Conservation (phyloP, 2,888 invertebrate genomes). For the Litoditis marina region DNA sequence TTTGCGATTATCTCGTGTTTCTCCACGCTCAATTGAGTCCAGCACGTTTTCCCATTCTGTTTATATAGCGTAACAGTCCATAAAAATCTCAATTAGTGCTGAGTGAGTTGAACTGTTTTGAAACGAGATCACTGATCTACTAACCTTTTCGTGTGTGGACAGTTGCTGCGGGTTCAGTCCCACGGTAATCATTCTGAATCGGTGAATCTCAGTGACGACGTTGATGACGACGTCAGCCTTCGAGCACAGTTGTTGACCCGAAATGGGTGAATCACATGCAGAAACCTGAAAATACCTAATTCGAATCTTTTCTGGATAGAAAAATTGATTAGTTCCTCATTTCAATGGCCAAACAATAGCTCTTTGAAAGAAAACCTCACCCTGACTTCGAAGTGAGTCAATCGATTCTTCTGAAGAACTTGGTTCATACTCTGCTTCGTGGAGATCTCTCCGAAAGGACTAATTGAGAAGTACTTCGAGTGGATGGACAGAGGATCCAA, state of each 20-base stretch:
- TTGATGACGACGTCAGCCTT: constrained; percentile 54
- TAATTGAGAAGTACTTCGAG: constrained; percentile 56
- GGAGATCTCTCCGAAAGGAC: constrained; percentile 50
- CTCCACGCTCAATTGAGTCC: no score
- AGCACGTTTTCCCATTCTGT: no score
- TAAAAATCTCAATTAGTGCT: no score
- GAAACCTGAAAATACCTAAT: constrained; percentile 28
- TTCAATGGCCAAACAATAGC: background rate
- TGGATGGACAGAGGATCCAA: constrained; percentile 64
- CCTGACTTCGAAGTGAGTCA: constrained; percentile 48
- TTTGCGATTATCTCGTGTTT: background rate
- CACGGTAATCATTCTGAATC: constrained; percentile 52
- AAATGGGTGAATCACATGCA: constrained; percentile 55
- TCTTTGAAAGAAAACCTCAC: constrained; percentile 19
- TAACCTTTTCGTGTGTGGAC: constrained; percentile 48
- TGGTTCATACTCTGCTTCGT: constrained; percentile 52
- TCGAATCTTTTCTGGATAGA: background rate
- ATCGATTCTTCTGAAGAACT: constrained; percentile 39
- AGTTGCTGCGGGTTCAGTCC: constrained; percentile 54
- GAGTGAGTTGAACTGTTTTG: no score
- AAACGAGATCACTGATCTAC: background rate
- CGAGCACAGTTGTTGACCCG: constrained; percentile 48
- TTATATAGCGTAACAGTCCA: no score
- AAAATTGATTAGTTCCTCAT: background rate
- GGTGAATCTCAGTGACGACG: constrained; percentile 49